Evolutionary conservation across 1,140 invertebrate species (phyloP), one percentile per base, ranked within the genome.

Genomic region (Cephus cinctus): DNA sequence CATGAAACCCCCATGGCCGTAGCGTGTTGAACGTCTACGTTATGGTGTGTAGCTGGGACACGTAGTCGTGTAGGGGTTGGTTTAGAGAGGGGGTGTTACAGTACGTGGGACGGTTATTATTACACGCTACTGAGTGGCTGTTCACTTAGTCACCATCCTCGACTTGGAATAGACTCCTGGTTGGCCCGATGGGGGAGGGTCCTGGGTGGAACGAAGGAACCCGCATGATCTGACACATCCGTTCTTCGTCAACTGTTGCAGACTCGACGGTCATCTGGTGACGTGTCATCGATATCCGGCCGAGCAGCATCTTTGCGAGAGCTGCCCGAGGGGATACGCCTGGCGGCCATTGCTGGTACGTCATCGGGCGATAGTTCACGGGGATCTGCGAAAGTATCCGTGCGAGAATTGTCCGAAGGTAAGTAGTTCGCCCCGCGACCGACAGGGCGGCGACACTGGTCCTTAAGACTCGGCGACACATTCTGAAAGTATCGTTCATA

Each of bases 371-470:
- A 73, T 86, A n/a, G 81, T 82, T 5, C 90, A 93, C 73, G 87
- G 89, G 1, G 85, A 88, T 53, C 79, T 85, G 3, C 78, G 83
- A 43, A 89, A 86, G 67, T 98, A 94, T 72, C 85, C 89, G 18
- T 98, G 95, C 75, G 94, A 97, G 68, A 94, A 96, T 70, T 98
- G 95, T 69, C 84, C 89, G 53, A 95, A 94, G 82, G 87, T 87
- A 67, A 77, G 70, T 42, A 50, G 41, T 38, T 48, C 36, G 35
- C 22, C 54, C 34, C n/a, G n/a, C n/a, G n/a, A n/a, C n/a, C n/a
- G n/a, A n/a, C n/a, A n/a, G n/a, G n/a, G n/a, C n/a, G n/a, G n/a
- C n/a, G n/a, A n/a, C n/a, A n/a, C n/a, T n/a, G n/a, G n/a, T n/a
- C n/a, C n/a, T n/a, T n/a, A n/a, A n/a, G n/a, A n/a, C n/a, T n/a